A percentile compares a stretch with the other conserved stretches of the same genome.
Evolutionary conservation across 2,888 invertebrate genomes (phyloP).

Genomic region (Carabus problematicus): DNA sequence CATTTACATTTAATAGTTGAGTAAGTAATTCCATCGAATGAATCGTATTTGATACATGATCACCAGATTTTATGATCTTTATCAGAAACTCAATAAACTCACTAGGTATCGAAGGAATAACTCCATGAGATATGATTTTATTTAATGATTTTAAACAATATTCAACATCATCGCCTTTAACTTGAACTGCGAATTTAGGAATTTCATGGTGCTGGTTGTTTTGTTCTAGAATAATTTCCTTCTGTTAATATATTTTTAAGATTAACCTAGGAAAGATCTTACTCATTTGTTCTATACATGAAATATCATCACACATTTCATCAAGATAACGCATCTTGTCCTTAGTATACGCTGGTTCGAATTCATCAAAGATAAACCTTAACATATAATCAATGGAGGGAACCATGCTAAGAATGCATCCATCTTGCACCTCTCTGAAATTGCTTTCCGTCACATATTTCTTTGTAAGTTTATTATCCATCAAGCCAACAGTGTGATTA

Average conservation of each 20-base stretch:
- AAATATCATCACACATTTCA: slow-evolving; percentile 28
- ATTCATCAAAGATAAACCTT: slow-evolving; percentile 50
- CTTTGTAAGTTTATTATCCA: background rate
- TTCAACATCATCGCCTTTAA: slow-evolving; percentile 12
- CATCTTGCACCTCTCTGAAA: slow-evolving; percentile 52
- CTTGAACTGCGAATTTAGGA: slow-evolving; percentile 20
- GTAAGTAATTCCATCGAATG: slow-evolving; percentile 21
- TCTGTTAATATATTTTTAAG: slow-evolving; percentile 1
- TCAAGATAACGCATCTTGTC: slow-evolving; percentile 26
- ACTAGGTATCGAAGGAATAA: slow-evolving; percentile 9
- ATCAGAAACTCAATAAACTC: slow-evolving; percentile 28
- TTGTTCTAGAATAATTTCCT: slow-evolving; percentile 17
- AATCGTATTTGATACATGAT: slow-evolving; percentile 11
- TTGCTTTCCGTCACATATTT: slow-evolving; percentile 52
- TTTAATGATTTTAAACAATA: slow-evolving; percentile 5
- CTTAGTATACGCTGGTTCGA: background rate
- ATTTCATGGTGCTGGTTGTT: slow-evolving; percentile 32
- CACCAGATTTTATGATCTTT: slow-evolving; percentile 19
- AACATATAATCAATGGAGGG: slow-evolving; percentile 52
- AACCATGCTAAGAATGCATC: slow-evolving; percentile 53
- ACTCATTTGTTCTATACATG: slow-evolving; percentile 28
- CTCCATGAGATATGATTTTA: background rate
- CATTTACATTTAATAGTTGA: slow-evolving; percentile 24
- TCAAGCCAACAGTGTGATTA: background rate
- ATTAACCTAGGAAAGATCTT: background rate